Base-by-base conservation (phyloP, 2,888 invertebrate species). In the Cinara cedri region DNA sequence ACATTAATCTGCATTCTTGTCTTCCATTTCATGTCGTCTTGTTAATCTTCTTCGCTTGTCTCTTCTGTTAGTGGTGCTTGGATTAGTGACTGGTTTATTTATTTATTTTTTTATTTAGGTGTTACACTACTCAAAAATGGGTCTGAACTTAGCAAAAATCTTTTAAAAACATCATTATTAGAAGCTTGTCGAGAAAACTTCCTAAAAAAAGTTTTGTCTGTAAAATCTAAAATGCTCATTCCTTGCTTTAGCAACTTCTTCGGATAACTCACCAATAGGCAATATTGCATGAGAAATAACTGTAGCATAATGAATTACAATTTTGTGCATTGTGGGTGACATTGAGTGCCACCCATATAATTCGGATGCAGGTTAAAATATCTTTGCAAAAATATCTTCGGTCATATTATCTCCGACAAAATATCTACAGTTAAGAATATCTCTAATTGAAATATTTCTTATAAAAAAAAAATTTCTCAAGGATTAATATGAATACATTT, bases 331-430 rank as follows among this genome's bases (percentile, higher is more conserved):
- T 42, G 21, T 57, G 3, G 55, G 44, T 10, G 71, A 19, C 54
- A 76, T 76, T 11, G 60, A 60, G 82, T 82, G 80, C 84, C 85
- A 84, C n/a, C 19, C 54, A 83, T 85, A 85, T 54, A 84, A 75
- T 14, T 82, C 16, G n/a, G n/a, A n/a, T n/a, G n/a, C n/a, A n/a
- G n/a, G n/a, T n/a, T n/a, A n/a, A n/a, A n/a, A n/a, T n/a, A n/a
- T n/a, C n/a, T n/a, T n/a, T n/a, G n/a, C n/a, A n/a, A n/a, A n/a
- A n/a, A n/a, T n/a, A n/a, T n/a, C n/a, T n/a, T n/a, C n/a, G n/a
- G n/a, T n/a, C n/a, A n/a, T n/a, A n/a, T n/a, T n/a, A n/a, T n/a
- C n/a, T n/a, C n/a, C n/a, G n/a, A n/a, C n/a, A n/a, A n/a, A n/a
- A n/a, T n/a, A n/a, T n/a, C n/a, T n/a, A n/a, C n/a, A n/a, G n/a